Evolutionary conservation across 2,797 vertebrate genomes (phyloP).

Genomic region (Oceanodroma leucorhoa): DNA sequence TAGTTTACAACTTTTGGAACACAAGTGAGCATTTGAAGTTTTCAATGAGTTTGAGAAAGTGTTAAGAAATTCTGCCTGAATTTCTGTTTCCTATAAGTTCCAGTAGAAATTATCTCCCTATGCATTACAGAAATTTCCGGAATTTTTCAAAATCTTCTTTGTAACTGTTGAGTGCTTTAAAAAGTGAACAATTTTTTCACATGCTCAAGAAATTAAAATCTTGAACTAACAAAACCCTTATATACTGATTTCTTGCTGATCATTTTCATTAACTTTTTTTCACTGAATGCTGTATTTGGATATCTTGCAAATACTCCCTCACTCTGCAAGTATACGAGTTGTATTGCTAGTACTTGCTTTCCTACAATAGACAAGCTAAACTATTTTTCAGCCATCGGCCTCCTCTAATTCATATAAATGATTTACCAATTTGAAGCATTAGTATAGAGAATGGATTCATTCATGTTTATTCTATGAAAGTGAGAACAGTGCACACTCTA

Average conservation of each 20-base stretch:
- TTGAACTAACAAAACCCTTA: not conserved
- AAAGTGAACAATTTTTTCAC: not conserved
- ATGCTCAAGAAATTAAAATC: not conserved
- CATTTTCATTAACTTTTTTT: not conserved
- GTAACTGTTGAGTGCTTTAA: not conserved
- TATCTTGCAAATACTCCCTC: not conserved
- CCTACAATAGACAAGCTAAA: not conserved
- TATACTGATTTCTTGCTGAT: not conserved
- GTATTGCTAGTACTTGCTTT: not conserved
- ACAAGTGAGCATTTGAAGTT: not conserved
- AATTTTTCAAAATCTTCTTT: not conserved
- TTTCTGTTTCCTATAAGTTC: not conserved
- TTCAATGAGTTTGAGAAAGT: not conserved
- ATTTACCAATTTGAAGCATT: not conserved
- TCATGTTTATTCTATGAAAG: not conserved
- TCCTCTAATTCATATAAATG: not conserved
- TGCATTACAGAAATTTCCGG: not conserved
- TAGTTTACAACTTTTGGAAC: not conserved
- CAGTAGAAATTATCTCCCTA: not conserved
- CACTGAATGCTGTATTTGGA: accelerated
- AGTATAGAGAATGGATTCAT: not conserved
- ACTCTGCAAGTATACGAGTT: not conserved
- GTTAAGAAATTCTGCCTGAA: not conserved
- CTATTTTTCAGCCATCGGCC: not conserved
- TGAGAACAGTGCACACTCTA: not conserved